Percentiles rank a stretch among this genome's conserved stretches.
Evolutionary conservation across 2,113 vertebrate species (phyloP).

Genomic region (Platysternon megacephalum): DNA sequence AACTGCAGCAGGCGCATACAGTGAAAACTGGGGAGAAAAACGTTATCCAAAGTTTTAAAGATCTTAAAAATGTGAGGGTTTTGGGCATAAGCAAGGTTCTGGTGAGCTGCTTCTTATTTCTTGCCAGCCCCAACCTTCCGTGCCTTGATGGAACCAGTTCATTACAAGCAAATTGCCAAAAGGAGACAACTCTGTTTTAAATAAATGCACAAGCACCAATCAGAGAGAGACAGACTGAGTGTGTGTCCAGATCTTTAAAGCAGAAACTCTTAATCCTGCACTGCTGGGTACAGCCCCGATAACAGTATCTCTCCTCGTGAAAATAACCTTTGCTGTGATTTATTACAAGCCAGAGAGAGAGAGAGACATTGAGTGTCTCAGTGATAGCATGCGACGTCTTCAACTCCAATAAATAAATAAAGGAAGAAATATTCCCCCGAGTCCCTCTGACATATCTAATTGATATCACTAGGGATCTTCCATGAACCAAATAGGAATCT

Average conservation of each 20-base stretch:
- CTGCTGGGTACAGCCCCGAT: neutral
- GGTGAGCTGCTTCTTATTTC: rapidly evolving
- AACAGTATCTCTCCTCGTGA: neutral
- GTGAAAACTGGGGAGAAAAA: neutral
- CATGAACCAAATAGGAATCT: constrained; percentile 74
- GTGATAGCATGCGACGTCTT: neutral
- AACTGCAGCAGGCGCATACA: neutral
- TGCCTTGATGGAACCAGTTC: neutral
- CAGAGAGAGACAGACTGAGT: neutral
- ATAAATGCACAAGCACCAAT: neutral
- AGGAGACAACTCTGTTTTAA: neutral
- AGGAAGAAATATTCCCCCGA: constrained; percentile 57
- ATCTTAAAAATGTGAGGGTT: rapidly evolving
- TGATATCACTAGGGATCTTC: constrained; percentile 70
- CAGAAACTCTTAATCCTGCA: neutral
- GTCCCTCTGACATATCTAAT: constrained; percentile 68
- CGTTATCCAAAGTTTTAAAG: rapidly evolving
- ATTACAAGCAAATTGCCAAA: neutral
- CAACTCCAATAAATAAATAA: constrained; percentile 61
- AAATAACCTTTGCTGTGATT: constrained; percentile 48
- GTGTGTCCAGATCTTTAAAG: rapidly evolving
- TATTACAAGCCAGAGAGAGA: constrained; percentile 39
- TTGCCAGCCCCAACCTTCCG: rapidly evolving
- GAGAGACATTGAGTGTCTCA: constrained; percentile 26
- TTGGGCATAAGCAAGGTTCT: rapidly evolving